A percentile compares a stretch with the other conserved stretches of the same genome.
phyloP scores from a whole-genome alignment of 2,888 invertebrate genomes.

The Chloromyia formosa region DNA sequence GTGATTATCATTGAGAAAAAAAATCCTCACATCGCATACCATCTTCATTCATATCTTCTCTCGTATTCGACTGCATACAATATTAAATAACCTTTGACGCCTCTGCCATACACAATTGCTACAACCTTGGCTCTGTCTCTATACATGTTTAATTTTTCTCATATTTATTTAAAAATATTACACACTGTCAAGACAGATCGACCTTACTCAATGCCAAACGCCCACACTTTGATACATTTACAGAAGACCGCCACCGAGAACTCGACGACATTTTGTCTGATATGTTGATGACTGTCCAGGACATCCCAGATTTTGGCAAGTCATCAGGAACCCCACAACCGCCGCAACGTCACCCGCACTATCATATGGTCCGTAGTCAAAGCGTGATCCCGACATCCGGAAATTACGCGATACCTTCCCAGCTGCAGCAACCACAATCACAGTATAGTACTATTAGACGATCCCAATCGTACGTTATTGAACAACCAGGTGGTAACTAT shows the following conservation, averaged over 20 bases:
- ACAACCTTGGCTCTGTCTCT: too few species aligned
- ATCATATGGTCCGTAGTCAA: slow-evolving; percentile 51
- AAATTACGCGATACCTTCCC: slow-evolving; percentile 30
- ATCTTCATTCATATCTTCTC: too few species aligned
- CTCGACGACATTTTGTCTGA: slow-evolving; percentile 85
- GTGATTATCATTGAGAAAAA: too few species aligned
- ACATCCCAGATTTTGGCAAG: slow-evolving; percentile 70
- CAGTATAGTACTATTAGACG: slow-evolving; percentile 50
- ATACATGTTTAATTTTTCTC: too few species aligned
- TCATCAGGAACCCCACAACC: slow-evolving; percentile 2
- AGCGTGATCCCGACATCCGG: slow-evolving; percentile 50
- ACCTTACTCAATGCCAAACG: too few species aligned
- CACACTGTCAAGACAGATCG: too few species aligned
- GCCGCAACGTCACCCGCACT: slow-evolving; percentile 13
- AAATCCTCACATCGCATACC: too few species aligned
- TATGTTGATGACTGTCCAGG: slow-evolving; percentile 88
- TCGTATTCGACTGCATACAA: too few species aligned
- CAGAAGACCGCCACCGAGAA: slow-evolving; percentile 70
- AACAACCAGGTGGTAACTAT: background rate
- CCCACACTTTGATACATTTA: slow-evolving; percentile 24
- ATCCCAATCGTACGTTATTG: slow-evolving; percentile 52
- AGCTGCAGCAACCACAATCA: slow-evolving; percentile 48
- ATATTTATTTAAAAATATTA: too few species aligned
- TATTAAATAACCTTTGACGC: too few species aligned
- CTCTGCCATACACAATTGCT: too few species aligned